Evolutionary conservation across 1,140 invertebrate genomes (phyloP), one percentile per base, ranked within the genome.

Genomic region (Sitobion miscanthi): DNA sequence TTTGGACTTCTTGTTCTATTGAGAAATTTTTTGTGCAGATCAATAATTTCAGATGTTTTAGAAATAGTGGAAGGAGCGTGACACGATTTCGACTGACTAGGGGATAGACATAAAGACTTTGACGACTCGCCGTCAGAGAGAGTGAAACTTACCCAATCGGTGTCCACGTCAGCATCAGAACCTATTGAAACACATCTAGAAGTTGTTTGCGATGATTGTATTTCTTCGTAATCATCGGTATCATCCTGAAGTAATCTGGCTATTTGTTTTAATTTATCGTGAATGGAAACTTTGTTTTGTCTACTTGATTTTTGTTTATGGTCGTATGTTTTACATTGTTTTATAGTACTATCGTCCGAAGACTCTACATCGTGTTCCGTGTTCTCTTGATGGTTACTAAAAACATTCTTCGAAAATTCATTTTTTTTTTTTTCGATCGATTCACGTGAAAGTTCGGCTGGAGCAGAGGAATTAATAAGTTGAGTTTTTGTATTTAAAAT

Each of bases 11-110:
- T 96, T 91, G 96, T 96, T 47, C 97, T 95, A 94, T 97, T 96
- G 4, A 97, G 94, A 94, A 96, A 97, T 94, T 97, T 97, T 77
- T 95, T 96, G 94, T 97, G 97, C 69, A 97, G 96, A 94, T 97
- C 96, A 25, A 97, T 95, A 77, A 97, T 95, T 93, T 96, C 96
- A 94, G 96, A 96, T 0, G 96, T 96, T 94, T 96, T 95, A 93
- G 96, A 95, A 77, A 94, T 95, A 57, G 95, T 94, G 95, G 95
- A 89, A 94, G 95, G 77, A 95, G 95, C 57, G 94, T 94, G 1
- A 95, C 94, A 83, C 94, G 77, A 83, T 85, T 97, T 89, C 94
- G 30, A 38, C 52, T 97, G 97, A 1, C 96, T 96, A 0, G 97
- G 97, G 1, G 97, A 97, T 21, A 97, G 95, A 94, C 97, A 97